phyloP scores from a whole-genome alignment of 2,797 vertebrate genomes.

The Mycteria americana region DNA sequence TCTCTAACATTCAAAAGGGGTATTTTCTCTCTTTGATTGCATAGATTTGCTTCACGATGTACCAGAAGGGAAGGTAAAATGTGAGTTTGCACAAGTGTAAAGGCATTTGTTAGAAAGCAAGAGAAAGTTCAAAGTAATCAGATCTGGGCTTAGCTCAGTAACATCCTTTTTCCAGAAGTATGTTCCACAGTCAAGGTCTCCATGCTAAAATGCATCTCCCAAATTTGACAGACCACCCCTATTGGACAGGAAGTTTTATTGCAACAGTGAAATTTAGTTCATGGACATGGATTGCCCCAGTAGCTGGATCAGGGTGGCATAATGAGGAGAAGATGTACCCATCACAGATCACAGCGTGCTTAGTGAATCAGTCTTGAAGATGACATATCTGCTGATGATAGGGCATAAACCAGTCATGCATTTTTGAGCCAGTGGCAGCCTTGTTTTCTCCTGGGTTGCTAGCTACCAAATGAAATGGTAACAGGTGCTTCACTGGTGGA shows the following conservation, averaged over 20 bases:
- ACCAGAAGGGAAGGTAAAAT: not conserved
- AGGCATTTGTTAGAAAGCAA: not conserved
- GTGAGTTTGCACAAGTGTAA: not conserved
- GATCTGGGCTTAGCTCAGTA: not conserved
- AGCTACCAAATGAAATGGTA: not conserved
- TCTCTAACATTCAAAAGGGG: not conserved
- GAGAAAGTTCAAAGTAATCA: not conserved
- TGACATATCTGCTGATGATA: not conserved
- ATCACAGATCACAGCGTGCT: not conserved
- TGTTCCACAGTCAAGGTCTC: not conserved
- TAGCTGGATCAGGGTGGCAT: not conserved
- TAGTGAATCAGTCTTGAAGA: not conserved
- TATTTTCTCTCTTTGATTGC: not conserved
- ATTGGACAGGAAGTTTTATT: not conserved
- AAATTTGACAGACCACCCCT: not conserved
- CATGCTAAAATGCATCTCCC: not conserved
- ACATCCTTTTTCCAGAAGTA: not conserved
- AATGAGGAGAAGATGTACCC: not conserved
- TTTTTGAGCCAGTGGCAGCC: not conserved
- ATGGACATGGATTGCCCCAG: not conserved
- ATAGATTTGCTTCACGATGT: not conserved
- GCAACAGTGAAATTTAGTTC: not conserved
- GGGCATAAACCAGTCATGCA: not conserved
- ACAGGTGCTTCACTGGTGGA: not conserved
- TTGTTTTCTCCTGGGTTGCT: not conserved